Base-by-base conservation (phyloP, 2,113 vertebrate species). In the Hemiprocne comata region DNA sequence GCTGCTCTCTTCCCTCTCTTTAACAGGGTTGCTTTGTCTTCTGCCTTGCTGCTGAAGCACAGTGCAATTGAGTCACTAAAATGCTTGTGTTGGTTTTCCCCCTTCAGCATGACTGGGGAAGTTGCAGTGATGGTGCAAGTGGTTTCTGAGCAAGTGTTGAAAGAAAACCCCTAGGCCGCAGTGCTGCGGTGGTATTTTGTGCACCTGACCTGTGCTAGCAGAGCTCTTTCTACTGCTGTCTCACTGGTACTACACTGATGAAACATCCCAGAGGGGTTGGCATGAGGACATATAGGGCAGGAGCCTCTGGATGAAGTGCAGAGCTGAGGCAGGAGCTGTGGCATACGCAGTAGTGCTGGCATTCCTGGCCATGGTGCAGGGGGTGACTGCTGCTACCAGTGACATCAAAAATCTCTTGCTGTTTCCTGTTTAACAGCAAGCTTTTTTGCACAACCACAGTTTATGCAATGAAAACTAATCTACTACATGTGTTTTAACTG, bases 121-220 rank as follows among this genome's bases (percentile, higher is more conserved):
- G 80, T 53, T 34, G 60, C 0, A 1, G 29, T n/a, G 53, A 57
- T 29, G 40, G 31, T 1, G 0, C 57, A n/a, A 64, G 61, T 3
- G 44, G 48, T 6, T 90, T 86, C 74, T 25, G 26, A 67, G 33
- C 0, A 2, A 54, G 31, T 19, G 44, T 3, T 38, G 92, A 53
- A 74, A 60, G 65, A 15, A 36, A 50, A 14, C 5, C n/a, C 28
- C 9, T 21, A 3, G 0, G 0, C 7, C 0, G 3, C 21, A 40
- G 28, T 0, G 17, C 42, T 53, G 55, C 2, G 0, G 58, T 2
- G 1, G 0, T 6, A 11, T 24, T 50, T 36, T 10, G 3, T 2
- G 3, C 13, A 2, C 54, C 12, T 13, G 55, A 24, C 11, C 60
- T 17, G 25, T 5, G 60, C 2, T 16, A 65, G 40, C n/a, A 60